Evolutionary conservation across 2,888 invertebrate species (phyloP).

Genomic region (Scaptodrosophila latifasciaeformis): DNA sequence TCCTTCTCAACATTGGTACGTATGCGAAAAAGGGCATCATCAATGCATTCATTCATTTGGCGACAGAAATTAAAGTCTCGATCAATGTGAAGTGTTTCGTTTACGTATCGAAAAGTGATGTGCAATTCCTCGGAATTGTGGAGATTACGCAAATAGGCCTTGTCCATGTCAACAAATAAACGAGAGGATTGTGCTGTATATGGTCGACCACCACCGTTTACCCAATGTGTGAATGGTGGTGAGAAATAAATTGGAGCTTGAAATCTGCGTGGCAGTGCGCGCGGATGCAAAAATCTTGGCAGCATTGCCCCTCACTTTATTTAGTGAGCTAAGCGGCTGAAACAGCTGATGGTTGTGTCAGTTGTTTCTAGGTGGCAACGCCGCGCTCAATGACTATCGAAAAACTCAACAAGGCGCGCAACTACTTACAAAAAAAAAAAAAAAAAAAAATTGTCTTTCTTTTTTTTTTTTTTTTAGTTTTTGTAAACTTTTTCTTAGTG

Average conservation of each 20-base stretch:
- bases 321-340: no score
- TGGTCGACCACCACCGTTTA: not conserved
- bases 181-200: slow-evolving; percentile 32
- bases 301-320: slow-evolving; percentile 1
- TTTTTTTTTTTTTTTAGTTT: not conserved
- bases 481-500: not conserved
- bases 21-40: slow-evolving; percentile 79
- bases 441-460: no score
- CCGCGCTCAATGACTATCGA: not conserved
- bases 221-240: not conserved
- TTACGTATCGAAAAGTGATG: slow-evolving; percentile 77
- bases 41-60: slow-evolving; percentile 79
- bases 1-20: slow-evolving; percentile 81
- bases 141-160: slow-evolving; percentile 78
- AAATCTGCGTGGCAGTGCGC: not conserved
- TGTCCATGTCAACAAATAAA: slow-evolving; percentile 75
- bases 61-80: slow-evolving; percentile 85
- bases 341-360: no score
- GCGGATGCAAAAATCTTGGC: slow-evolving; percentile 6
- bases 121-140: slow-evolving; percentile 76
- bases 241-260: not conserved
- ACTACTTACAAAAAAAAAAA: no score
- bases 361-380: not conserved
- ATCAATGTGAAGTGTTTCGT: slow-evolving; percentile 76
- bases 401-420: no score